phyloP scores from a whole-genome alignment of 2,113 vertebrate species.

The Desmodus rotundus region DNA sequence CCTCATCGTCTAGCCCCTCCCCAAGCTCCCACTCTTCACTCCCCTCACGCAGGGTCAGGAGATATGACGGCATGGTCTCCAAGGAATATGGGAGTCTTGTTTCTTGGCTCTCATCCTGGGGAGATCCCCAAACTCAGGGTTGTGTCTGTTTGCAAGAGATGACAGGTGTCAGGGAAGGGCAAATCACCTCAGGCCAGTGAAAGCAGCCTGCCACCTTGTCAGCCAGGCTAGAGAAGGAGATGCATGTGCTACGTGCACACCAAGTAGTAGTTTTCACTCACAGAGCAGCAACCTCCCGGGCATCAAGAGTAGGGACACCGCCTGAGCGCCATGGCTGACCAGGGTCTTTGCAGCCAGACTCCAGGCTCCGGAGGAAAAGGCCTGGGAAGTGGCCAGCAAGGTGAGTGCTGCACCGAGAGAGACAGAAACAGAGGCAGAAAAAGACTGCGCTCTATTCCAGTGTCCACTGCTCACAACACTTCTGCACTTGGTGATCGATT shows the following conservation, averaged over 20 bases:
- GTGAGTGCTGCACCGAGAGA: rapidly evolving
- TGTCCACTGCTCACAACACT: rapidly evolving
- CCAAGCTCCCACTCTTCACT: background rate
- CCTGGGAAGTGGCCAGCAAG: rapidly evolving
- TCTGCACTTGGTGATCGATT: background rate
- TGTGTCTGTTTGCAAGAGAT: background rate
- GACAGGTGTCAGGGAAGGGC: background rate
- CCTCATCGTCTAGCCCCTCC: background rate
- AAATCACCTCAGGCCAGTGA: background rate
- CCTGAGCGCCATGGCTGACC: background rate
- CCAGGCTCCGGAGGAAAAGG: background rate
- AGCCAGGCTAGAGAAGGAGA: background rate
- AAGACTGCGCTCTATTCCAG: rapidly evolving
- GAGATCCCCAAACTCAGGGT: background rate
- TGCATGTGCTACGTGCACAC: rapidly evolving
- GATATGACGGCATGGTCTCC: rapidly evolving
- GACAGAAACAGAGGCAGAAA: background rate
- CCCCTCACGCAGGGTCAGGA: background rate
- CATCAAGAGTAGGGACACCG: rapidly evolving
- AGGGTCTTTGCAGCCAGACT: background rate
- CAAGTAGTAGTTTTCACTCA: too few relatives aligned
- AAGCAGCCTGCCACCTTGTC: background rate
- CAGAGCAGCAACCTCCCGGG: background rate
- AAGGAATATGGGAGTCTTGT: background rate
- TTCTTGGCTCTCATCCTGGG: background rate